phyloP scores from a whole-genome alignment of 2,888 invertebrate species.

The Dorcus hopei region DNA sequence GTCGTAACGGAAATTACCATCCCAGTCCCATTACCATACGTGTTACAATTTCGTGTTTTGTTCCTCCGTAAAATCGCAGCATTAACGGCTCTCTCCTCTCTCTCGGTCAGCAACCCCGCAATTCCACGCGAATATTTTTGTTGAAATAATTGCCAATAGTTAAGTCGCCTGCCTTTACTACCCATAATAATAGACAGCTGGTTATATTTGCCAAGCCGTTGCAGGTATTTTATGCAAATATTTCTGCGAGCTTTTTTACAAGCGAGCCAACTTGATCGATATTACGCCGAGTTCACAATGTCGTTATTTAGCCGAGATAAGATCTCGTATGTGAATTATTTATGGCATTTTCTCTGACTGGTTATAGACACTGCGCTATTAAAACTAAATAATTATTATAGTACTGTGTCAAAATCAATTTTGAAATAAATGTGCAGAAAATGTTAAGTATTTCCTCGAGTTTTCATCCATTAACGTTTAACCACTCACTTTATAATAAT shows the following conservation, averaged over 20 bases:
- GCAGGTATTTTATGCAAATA: slow-evolving; percentile 18
- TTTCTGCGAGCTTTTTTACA: slow-evolving; percentile 10
- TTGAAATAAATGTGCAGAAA: too few species aligned
- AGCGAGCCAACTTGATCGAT: slow-evolving; percentile 23
- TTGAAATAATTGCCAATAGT: background rate
- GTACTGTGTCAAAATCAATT: background rate
- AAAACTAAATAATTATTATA: background rate
- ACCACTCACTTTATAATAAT: too few species aligned
- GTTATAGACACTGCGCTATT: background rate
- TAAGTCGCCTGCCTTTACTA: slow-evolving; percentile 10
- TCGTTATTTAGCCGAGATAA: slow-evolving; percentile 23
- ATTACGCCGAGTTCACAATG: slow-evolving; percentile 17
- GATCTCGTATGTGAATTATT: slow-evolving; percentile 11
- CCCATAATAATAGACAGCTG: slow-evolving; percentile 10
- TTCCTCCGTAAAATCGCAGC: background rate
- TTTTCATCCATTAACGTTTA: too few species aligned
- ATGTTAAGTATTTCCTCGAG: too few species aligned
- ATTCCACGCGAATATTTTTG: background rate
- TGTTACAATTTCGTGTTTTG: background rate
- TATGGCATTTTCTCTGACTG: background rate
- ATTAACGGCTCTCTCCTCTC: background rate
- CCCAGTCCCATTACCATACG: background rate
- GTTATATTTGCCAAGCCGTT: slow-evolving; percentile 13
- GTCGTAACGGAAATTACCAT: background rate
- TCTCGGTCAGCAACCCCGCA: background rate